Evolutionary conservation across 1,140 invertebrate species (phyloP).

Genomic region (Macrobrachium rosenbergii): DNA sequence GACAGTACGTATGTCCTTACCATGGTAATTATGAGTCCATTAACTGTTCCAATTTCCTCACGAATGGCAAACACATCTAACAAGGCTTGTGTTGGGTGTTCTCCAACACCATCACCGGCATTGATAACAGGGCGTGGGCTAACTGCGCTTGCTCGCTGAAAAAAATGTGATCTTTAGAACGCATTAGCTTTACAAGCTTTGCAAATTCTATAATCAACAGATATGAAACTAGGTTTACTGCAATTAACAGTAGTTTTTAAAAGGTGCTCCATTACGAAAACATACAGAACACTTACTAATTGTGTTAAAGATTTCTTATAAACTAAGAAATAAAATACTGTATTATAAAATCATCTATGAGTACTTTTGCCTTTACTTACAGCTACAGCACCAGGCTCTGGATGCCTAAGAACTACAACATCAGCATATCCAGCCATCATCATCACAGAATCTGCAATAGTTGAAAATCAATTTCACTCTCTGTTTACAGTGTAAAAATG

Average conservation of each 20-base stretch:
- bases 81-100: slow-evolving; percentile 98
- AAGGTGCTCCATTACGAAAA: too few species aligned
- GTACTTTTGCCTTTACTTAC: slow-evolving; percentile 75
- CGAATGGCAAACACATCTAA: slow-evolving; percentile 98
- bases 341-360: too few species aligned
- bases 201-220: too few species aligned
- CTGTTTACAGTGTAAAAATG: neutral
- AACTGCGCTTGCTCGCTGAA: slow-evolving; percentile 83
- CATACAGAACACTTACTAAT: too few species aligned
- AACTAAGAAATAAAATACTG: too few species aligned
- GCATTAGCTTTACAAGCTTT: neutral
- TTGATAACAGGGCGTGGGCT: slow-evolving; percentile 94
- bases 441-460: slow-evolving; percentile 79
- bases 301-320: too few species aligned
- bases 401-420: slow-evolving; percentile 94
- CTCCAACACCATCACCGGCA: slow-evolving; percentile 97
- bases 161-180: slow-evolving; percentile 39
- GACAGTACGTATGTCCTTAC: slow-evolving; percentile 68
- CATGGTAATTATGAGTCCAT: slow-evolving; percentile 92
- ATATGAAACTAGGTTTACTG: too few species aligned
- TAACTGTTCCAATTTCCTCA: slow-evolving; percentile 98
- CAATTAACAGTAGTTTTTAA: too few species aligned
- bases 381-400: slow-evolving; percentile 89
- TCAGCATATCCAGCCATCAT: slow-evolving; percentile 91
- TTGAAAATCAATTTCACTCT: slow-evolving; percentile 37